phyloP scores from a whole-genome alignment of 1,140 invertebrate species.

The Subanguina moxae region DNA sequence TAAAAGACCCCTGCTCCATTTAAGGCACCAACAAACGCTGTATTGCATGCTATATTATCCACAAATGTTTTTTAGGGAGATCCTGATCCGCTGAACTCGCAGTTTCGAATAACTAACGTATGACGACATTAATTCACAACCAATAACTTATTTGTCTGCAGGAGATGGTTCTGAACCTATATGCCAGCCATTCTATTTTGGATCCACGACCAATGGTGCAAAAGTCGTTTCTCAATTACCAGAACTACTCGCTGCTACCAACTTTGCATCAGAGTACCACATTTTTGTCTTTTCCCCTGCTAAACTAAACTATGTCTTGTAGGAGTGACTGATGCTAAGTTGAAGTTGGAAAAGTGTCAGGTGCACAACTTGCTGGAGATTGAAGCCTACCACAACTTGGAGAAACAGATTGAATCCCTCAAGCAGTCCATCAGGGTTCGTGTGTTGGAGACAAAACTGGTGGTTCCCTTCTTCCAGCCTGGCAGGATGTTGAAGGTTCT shows the following conservation, averaged over 20 bases:
- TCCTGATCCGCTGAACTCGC: conserved; percentile 93
- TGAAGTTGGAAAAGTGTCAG: conserved; percentile 63
- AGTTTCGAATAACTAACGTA: conserved; percentile 91
- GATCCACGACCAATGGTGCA: conserved; percentile 99
- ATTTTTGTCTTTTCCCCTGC: background rate
- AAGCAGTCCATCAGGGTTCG: conserved; percentile 69
- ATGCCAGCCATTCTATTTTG: conserved; percentile 88
- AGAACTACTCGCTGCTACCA: conserved; percentile 92
- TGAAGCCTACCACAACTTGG: conserved; percentile 76
- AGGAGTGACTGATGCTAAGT: conserved; percentile 64
- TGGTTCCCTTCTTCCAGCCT: conserved; percentile 87
- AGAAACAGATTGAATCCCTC: conserved; percentile 74
- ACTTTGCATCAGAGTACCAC: conserved; percentile 77
- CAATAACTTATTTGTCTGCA: too few relatives aligned
- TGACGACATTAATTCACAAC: too few relatives aligned
- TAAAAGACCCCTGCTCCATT: too few relatives aligned
- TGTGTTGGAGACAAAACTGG: conserved; percentile 79
- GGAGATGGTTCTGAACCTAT: conserved; percentile 96
- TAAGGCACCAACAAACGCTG: too few relatives aligned
- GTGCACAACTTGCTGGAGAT: conserved; percentile 72
- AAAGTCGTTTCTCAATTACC: conserved; percentile 96
- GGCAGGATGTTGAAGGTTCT: conserved; percentile 82
- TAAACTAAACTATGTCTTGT: conserved; percentile 2
- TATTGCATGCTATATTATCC: conserved; percentile 7
- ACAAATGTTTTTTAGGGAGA: conserved; percentile 65